These are phyloP conservation scores for Forbesichthys agassizii DNA, from an alignment of 2,113 vertebrate species.

Conservation along the genomic window DNA sequence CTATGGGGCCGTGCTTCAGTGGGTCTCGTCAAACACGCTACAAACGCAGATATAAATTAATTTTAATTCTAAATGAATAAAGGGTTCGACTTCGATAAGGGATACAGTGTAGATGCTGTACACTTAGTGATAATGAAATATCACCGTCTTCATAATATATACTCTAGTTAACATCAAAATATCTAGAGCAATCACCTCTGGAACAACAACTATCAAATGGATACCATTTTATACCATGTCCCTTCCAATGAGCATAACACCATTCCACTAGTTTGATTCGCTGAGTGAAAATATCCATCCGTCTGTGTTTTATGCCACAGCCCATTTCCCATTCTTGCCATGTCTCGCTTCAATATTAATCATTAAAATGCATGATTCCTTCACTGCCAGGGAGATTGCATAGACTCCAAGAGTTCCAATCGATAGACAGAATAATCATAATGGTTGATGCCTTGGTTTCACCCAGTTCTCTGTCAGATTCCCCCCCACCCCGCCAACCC, in stretches of 20 bases:
- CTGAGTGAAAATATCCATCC: slow-evolving; percentile 6
- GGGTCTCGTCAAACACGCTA: too few species aligned
- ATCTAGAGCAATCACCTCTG: too few species aligned
- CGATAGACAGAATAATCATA: not conserved
- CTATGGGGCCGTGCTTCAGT: too few species aligned
- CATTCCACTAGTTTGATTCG: not conserved
- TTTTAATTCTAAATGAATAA: too few species aligned
- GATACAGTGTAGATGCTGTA: too few species aligned
- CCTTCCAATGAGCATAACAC: not conserved
- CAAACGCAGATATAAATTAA: too few species aligned
- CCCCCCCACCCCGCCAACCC: not conserved
- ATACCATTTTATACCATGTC: not conserved
- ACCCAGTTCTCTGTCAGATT: not conserved
- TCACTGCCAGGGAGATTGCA: not conserved
- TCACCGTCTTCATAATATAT: too few species aligned
- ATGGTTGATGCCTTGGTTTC: not conserved
- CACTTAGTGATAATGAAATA: too few species aligned
- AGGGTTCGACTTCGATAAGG: too few species aligned
- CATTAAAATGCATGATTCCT: not conserved
- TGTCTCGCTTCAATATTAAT: not conserved
- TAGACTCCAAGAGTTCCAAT: not conserved
- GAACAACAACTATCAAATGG: not conserved
- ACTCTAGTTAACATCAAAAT: too few species aligned
- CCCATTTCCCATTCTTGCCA: not conserved
- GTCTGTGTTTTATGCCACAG: not conserved